phyloP scores from a whole-genome alignment of 2,888 invertebrate genomes.

The Tipula helvola region DNA sequence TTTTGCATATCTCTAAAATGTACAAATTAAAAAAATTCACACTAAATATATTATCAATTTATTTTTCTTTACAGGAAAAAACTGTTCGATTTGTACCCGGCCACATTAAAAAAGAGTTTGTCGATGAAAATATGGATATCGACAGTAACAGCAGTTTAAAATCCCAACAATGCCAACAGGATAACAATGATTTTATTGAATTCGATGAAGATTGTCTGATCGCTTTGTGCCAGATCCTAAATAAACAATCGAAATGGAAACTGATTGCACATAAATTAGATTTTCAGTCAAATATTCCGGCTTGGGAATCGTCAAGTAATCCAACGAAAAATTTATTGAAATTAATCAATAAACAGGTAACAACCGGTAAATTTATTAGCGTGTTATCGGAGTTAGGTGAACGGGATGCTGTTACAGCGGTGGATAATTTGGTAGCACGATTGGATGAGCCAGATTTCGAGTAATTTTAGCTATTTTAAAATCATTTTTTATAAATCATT shows the following conservation, averaged over 20 bases:
- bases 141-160: conserved; percentile 19
- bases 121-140: neutral
- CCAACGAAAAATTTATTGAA: conserved; percentile 44
- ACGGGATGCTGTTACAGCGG: neutral
- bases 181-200: conserved; percentile 22
- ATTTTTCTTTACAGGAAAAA: neutral
- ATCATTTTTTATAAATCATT: neutral
- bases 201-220: conserved; percentile 30
- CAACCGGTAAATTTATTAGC: neutral
- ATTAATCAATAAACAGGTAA: conserved; percentile 27
- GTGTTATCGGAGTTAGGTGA: neutral
- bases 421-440: neutral
- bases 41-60: neutral
- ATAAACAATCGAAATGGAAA: conserved; percentile 45
- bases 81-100: neutral
- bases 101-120: conserved; percentile 13
- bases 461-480: neutral
- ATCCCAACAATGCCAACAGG: conserved; percentile 20
- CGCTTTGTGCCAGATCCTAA: conserved; percentile 40
- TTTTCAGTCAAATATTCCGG: conserved; percentile 37
- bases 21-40: no score
- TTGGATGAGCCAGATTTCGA: neutral
- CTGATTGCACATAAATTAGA: conserved; percentile 42
- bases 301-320: conserved; percentile 38
- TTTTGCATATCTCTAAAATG: neutral